phyloP scores from a whole-genome alignment of 2,888 invertebrate species.

The Tipula unca region DNA sequence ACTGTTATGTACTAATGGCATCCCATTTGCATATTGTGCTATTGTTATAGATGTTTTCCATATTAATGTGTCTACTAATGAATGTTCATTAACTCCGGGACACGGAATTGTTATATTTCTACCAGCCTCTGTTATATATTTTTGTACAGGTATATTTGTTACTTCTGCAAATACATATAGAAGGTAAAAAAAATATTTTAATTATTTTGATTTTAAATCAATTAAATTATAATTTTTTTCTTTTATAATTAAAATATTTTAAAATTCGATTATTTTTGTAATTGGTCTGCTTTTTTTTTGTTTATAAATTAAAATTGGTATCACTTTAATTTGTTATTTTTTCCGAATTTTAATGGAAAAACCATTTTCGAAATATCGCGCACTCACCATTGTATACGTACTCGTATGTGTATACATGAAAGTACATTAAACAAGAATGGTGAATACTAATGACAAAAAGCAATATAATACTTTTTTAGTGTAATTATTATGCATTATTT shows the following conservation, averaged over 20 bases:
- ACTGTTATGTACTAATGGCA: slow-evolving; percentile 41
- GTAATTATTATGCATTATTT: background rate
- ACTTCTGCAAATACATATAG: slow-evolving; percentile 47
- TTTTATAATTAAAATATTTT: background rate
- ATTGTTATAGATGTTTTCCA: slow-evolving; percentile 46
- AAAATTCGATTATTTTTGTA: background rate
- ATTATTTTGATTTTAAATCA: background rate
- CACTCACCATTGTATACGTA: background rate
- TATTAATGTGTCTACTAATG: slow-evolving; percentile 53
- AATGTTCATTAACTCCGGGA: slow-evolving; percentile 59
- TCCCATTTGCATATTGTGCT: slow-evolving; percentile 43
- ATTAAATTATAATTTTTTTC: background rate
- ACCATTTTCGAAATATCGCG: background rate
- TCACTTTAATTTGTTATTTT: background rate
- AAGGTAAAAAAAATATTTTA: background rate
- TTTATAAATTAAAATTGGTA: background rate
- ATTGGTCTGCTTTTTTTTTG: background rate
- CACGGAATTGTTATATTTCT: slow-evolving; percentile 57
- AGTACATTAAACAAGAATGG: background rate
- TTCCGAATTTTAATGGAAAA: background rate
- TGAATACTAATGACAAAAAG: background rate
- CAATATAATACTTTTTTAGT: background rate
- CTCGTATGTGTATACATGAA: too few relatives aligned
- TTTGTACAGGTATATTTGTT: slow-evolving; percentile 49
- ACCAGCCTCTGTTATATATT: slow-evolving; percentile 53